These are phyloP conservation scores for Zaprionus lachaisei DNA, from an alignment of 1,140 invertebrate species.

Conservation along the genomic window DNA sequence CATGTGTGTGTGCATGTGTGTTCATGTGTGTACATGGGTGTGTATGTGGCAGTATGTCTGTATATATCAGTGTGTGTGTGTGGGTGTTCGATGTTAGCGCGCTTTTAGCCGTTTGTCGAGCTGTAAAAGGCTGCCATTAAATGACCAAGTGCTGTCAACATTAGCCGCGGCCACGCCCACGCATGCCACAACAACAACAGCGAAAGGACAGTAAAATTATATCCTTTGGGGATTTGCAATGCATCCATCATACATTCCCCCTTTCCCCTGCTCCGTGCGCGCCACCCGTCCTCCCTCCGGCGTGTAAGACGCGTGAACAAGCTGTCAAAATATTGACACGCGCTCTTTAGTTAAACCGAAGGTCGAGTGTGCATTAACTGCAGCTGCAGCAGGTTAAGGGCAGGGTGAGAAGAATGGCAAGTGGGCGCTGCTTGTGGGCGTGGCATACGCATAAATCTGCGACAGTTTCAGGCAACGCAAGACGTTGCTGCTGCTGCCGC, in stretches of 20 bases:
- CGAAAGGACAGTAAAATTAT: constrained; percentile 22
- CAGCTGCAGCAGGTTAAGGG: constrained; percentile 40
- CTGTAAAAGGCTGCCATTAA: constrained; percentile 49
- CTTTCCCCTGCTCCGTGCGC: background rate
- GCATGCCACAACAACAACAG: background rate
- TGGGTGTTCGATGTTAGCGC: background rate
- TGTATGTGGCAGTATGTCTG: background rate
- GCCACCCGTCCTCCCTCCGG: background rate
- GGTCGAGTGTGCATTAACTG: constrained; percentile 77
- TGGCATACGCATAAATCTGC: constrained; percentile 61
- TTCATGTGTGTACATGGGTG: background rate
- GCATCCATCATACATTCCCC: constrained; percentile 63
- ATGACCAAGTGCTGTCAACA: constrained; percentile 75
- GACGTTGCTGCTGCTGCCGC: background rate
- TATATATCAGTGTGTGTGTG: background rate
- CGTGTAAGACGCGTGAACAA: constrained; percentile 5
- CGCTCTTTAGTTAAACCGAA: constrained; percentile 71
- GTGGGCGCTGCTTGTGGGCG: constrained; percentile 27
- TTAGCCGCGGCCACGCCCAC: constrained; percentile 58
- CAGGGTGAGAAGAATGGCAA: background rate
- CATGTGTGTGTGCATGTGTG: background rate
- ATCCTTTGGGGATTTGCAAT: constrained; percentile 70
- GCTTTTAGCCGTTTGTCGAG: constrained; percentile 28
- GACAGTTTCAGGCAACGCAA: constrained; percentile 49
- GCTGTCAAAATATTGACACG: constrained; percentile 80